A percentile compares a stretch with the other conserved stretches of the same genome.
These are phyloP conservation scores for Lerista edwardsae DNA, from an alignment of 2,797 vertebrate genomes.

Conservation along the genomic window DNA sequence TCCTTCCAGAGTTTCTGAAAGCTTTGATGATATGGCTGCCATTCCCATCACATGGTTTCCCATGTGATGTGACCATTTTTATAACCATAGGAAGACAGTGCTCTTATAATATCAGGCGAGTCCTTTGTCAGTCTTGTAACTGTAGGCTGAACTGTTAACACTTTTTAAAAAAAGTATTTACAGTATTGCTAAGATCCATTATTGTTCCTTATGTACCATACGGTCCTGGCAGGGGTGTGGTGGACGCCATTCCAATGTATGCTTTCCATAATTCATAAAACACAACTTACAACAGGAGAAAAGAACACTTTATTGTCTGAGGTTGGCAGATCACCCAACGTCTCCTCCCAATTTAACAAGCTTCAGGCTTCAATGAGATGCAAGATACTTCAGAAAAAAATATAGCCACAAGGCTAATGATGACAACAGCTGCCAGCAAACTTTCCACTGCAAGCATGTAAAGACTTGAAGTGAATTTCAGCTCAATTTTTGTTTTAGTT, in stretches of 20 bases:
- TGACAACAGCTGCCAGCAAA: slow-evolving; percentile 84
- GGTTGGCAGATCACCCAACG: slow-evolving; percentile 75
- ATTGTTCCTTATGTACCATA: slow-evolving; percentile 56
- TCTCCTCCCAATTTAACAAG: slow-evolving; percentile 83
- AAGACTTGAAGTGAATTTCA: slow-evolving; percentile 81
- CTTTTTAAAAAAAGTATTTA: neutral
- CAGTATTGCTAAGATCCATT: neutral
- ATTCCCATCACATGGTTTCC: neutral
- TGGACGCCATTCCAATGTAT: slow-evolving; percentile 47
- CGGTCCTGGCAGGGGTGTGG: slow-evolving; percentile 39
- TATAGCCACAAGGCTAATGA: slow-evolving; percentile 84
- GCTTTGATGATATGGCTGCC: neutral
- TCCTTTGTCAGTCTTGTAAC: neutral
- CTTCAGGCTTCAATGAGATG: slow-evolving; percentile 79
- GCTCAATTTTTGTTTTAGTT: slow-evolving; percentile 80
- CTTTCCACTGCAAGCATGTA: slow-evolving; percentile 81
- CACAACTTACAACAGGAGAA: slow-evolving; percentile 72
- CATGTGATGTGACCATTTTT: neutral
- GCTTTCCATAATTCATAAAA: slow-evolving; percentile 68
- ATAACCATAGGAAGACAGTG: neutral
- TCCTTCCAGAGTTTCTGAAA: too few species aligned
- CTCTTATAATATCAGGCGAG: neutral
- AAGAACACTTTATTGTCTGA: slow-evolving; percentile 80
- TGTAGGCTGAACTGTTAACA: neutral
- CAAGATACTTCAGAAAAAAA: slow-evolving; percentile 81